Conservation (phyloP, 1,140 invertebrate species). For the Diuraphis noxia region DNA sequence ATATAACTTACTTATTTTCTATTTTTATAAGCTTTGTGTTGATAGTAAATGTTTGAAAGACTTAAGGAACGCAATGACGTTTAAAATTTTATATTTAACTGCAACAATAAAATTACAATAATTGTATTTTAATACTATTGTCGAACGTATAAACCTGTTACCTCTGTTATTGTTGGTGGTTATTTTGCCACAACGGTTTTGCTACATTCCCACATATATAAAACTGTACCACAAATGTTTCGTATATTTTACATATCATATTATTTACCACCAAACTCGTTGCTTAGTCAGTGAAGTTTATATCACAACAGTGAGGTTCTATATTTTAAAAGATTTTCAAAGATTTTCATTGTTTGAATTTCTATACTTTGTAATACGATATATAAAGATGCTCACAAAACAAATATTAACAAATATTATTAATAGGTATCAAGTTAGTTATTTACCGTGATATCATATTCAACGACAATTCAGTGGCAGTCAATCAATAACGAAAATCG, state of each 20-base stretch:
- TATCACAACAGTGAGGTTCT: neutral
- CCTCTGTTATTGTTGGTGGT: neutral
- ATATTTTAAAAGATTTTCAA: neutral
- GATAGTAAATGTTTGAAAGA: no score
- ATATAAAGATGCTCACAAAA: neutral
- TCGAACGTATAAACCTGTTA: neutral
- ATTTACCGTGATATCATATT: neutral
- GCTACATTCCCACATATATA: neutral
- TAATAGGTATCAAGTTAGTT: neutral
- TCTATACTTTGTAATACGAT: neutral
- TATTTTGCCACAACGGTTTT: neutral
- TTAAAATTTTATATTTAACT: neutral
- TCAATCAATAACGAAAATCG: neutral
- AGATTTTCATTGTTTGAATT: neutral
- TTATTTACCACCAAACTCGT: neutral
- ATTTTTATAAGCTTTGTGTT: neutral
- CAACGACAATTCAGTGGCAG: no score
- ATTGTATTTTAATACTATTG: neutral
- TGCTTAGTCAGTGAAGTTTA: neutral
- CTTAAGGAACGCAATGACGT: no score
- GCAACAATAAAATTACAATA: neutral
- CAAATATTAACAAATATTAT: no score
- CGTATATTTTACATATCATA: neutral
- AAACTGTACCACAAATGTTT: neutral
- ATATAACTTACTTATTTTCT: no score